phyloP scores from a whole-genome alignment of 2,888 invertebrate species.

The Cryptocephalus moraei region DNA sequence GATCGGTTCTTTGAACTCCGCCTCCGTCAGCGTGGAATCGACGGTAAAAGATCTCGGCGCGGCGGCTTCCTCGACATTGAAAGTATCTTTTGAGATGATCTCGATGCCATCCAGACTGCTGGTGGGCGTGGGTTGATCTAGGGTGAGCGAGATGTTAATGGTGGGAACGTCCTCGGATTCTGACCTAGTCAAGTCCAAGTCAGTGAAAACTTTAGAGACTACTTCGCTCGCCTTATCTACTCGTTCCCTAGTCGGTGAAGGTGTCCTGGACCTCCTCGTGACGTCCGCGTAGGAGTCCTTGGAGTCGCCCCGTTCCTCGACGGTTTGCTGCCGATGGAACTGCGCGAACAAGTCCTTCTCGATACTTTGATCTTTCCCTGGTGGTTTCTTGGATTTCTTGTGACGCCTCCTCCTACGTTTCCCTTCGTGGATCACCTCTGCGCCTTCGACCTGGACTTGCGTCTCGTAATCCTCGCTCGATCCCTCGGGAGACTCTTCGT shows the following conservation, averaged over 20 bases:
- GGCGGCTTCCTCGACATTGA: constrained; percentile 12
- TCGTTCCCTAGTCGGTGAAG: constrained; percentile 16
- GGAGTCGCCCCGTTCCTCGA: constrained; percentile 18
- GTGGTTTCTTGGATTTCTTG: constrained; percentile 16
- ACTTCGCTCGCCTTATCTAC: constrained; percentile 14
- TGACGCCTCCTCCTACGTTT: constrained; percentile 18
- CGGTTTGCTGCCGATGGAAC: constrained; percentile 25
- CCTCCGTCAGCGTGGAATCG: constrained; percentile 26
- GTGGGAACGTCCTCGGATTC: constrained; percentile 3
- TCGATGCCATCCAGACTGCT: constrained; percentile 17
- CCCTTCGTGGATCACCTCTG: constrained; percentile 16
- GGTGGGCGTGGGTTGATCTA: constrained; percentile 18
- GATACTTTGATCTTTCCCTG: constrained; percentile 1
- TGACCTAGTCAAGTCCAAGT: constrained; percentile 15
- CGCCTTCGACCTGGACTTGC: constrained; percentile 27
- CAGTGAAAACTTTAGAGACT: constrained; percentile 26
- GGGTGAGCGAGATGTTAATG: constrained; percentile 7
- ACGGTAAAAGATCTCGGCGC: constrained; percentile 20
- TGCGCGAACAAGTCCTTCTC: constrained; percentile 24
- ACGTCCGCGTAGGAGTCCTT: constrained; percentile 31
- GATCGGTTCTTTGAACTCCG: constrained; percentile 15
- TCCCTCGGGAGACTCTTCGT: constrained; percentile 6
- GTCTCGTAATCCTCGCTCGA: constrained; percentile 26
- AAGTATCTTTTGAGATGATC: constrained; percentile 19
- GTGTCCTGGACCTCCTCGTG: constrained; percentile 22